phyloP scores from a whole-genome alignment of 2,797 vertebrate species.

The Propithecus deckenii region DNA sequence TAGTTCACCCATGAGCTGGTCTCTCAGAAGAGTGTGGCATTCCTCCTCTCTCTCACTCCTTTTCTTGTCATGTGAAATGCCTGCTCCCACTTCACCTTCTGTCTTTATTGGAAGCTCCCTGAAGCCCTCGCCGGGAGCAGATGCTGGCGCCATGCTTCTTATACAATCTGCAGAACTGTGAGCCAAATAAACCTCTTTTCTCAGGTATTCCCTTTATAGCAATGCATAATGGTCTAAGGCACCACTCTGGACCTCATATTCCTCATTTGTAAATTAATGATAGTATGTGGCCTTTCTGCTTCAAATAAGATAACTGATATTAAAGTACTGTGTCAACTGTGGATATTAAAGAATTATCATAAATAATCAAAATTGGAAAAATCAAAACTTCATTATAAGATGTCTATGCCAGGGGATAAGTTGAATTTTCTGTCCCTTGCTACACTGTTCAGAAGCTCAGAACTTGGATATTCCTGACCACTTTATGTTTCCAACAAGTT shows the following conservation, averaged over 20 bases:
- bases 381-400: background rate
- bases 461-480: background rate
- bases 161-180: no score
- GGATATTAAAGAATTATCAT: background rate
- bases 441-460: background rate
- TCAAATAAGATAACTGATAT: background rate
- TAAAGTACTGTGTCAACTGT: background rate
- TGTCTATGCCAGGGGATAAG: background rate
- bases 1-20: no score
- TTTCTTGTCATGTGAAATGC: no score
- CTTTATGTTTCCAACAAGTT: background rate
- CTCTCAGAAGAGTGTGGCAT: no score
- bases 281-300: background rate
- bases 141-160: no score
- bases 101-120: no score
- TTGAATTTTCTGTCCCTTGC: background rate
- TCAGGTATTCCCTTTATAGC: no score
- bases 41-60: no score
- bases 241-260: background rate
- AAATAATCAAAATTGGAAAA: background rate
- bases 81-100: no score
- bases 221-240: no score
- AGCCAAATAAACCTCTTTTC: no score
- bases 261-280: background rate
- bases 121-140: no score